These are phyloP conservation scores for Potorous gilbertii DNA, from an alignment of 2,797 vertebrate species.

Conservation along the genomic window DNA sequence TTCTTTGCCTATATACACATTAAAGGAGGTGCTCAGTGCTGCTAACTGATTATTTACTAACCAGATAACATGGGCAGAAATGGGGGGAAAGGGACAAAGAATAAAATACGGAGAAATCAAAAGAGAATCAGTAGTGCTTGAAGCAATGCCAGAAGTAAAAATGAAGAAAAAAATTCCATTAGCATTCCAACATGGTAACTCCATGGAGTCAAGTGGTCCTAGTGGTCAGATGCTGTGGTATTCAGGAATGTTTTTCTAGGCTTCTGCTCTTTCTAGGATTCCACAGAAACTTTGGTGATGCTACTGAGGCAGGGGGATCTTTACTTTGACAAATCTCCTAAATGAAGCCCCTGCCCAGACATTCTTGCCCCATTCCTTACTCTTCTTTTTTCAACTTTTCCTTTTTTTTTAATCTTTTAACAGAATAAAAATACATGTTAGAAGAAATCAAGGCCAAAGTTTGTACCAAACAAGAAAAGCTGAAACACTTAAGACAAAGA, in stretches of 20 bases:
- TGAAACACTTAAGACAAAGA: neutral
- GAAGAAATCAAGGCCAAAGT: neutral
- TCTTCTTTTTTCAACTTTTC: neutral
- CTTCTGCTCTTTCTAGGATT: conserved; percentile 7
- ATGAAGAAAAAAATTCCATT: neutral
- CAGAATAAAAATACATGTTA: neutral
- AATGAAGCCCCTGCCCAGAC: neutral
- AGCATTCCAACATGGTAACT: neutral
- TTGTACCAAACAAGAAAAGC: neutral
- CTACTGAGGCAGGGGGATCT: neutral
- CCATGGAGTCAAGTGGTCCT: fast-evolving
- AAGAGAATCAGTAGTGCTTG: neutral
- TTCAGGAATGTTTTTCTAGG: neutral
- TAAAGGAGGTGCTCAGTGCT: neutral
- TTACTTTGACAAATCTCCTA: neutral
- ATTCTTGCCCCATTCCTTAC: neutral
- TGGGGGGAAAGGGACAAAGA: neutral
- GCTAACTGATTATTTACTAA: conserved; percentile 4
- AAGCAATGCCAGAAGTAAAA: neutral
- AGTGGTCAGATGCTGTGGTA: neutral
- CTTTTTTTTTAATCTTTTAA: neutral
- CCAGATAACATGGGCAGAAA: conserved; percentile 15
- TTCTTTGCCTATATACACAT: neutral
- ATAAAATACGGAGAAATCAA: neutral
- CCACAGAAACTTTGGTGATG: neutral